These are phyloP conservation scores for Melanotaenia parkinsoni DNA, from an alignment of 2,797 vertebrate genomes.

Conservation along the genomic window DNA sequence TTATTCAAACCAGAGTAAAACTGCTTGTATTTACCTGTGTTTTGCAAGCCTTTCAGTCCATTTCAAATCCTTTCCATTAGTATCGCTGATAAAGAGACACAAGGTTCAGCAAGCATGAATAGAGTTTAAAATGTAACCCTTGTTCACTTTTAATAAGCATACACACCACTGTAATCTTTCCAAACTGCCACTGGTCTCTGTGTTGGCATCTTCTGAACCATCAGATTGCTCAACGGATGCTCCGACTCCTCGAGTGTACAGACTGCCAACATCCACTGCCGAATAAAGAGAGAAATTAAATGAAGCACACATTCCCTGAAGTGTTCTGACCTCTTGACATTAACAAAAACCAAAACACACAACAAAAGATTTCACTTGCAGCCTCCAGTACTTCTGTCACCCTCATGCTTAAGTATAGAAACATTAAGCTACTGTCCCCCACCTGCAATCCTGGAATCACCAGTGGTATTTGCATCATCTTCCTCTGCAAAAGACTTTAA, in stretches of 20 bases:
- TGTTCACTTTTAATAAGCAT: neutral
- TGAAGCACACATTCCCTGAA: neutral
- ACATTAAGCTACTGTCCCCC: neutral
- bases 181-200: constrained; percentile 71
- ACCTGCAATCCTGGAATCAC: constrained; percentile 59
- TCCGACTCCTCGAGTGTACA: constrained; percentile 81
- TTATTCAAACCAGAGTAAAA: neutral
- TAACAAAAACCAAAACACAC: neutral
- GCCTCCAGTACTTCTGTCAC: neutral
- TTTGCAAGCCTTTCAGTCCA: constrained; percentile 81
- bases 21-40: constrained; percentile 81
- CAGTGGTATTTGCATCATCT: constrained; percentile 60
- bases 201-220: constrained; percentile 21
- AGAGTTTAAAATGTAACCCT: neutral
- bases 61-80: constrained; percentile 56
- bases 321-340: neutral
- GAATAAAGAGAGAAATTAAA: constrained; percentile 40
- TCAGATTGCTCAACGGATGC: constrained; percentile 36
- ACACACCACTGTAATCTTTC: constrained; percentile 6
- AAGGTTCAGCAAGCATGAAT: neutral
- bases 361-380: neutral
- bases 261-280: constrained; percentile 76
- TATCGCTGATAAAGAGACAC: constrained; percentile 40
- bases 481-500: constrained; percentile 82
- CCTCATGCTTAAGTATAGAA: neutral